Evolutionary conservation across 2,113 vertebrate species (phyloP).

Genomic region (Vulpes vulpes): DNA sequence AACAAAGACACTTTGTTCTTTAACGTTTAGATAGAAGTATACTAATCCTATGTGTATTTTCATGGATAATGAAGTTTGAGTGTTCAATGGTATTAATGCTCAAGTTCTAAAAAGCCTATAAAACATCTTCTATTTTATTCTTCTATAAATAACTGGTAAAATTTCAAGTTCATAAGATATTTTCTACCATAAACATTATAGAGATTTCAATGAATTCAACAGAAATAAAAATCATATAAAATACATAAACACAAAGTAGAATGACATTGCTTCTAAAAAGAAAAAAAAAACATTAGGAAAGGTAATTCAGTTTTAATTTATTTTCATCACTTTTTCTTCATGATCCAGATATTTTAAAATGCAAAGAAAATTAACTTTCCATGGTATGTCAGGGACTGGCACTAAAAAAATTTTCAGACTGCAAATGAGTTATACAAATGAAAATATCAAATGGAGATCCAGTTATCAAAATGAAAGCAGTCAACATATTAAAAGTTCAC

Average conservation of each 20-base stretch:
- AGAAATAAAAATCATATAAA: conserved; percentile 75
- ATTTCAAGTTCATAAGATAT: conserved; percentile 54
- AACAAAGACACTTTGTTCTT: conserved; percentile 45
- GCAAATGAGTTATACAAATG: conserved; percentile 85
- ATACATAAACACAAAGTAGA: conserved; percentile 57
- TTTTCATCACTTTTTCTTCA: conserved; percentile 87
- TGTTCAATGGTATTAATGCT: background rate
- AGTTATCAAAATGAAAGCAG: conserved; percentile 87
- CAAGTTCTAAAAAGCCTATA: background rate
- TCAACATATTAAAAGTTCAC: conserved; percentile 84
- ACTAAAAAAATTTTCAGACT: conserved; percentile 72
- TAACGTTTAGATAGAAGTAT: conserved; percentile 42
- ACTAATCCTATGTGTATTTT: conserved; percentile 43
- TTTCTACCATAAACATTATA: conserved; percentile 42
- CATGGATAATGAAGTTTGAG: conserved; percentile 22
- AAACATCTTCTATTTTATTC: conserved; percentile 79
- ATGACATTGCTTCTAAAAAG: conserved; percentile 74
- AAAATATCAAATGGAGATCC: conserved; percentile 84
- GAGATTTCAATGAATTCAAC: conserved; percentile 48
- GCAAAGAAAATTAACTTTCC: conserved; percentile 84
- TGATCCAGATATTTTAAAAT: conserved; percentile 85
- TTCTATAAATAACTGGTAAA: conserved; percentile 66
- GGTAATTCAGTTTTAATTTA: conserved; percentile 86
- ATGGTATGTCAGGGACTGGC: conserved; percentile 81
- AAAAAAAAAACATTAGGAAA: conserved; percentile 85